A percentile compares a stretch with the other conserved stretches of the same genome.
phyloP scores from a whole-genome alignment of 2,797 vertebrate genomes.

The Lagocephalus sceleratus region DNA sequence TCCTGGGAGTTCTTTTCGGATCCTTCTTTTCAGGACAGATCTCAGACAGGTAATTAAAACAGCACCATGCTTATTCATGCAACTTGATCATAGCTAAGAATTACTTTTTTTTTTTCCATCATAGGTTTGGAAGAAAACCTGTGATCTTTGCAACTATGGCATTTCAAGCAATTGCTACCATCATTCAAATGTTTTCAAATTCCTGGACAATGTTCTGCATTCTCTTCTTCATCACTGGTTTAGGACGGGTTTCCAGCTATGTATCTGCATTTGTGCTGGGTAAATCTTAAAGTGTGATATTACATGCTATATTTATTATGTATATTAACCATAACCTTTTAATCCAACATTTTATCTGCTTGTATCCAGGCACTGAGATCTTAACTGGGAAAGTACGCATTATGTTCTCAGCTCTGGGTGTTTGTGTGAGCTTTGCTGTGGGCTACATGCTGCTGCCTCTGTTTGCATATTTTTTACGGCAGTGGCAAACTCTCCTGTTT shows the following conservation, averaged over 20 bases:
- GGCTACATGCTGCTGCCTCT: constrained; percentile 83
- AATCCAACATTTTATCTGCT: not conserved
- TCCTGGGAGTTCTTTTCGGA: not conserved
- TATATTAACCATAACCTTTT: not conserved
- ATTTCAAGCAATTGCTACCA: constrained; percentile 80
- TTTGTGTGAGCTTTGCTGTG: constrained; percentile 77
- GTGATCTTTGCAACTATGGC: constrained; percentile 82
- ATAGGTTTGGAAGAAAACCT: constrained; percentile 86
- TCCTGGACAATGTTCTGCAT: constrained; percentile 80
- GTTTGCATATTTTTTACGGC: constrained; percentile 78
- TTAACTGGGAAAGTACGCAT: constrained; percentile 72
- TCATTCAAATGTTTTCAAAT: constrained; percentile 79
- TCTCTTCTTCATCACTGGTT: constrained; percentile 80
- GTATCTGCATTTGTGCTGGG: constrained; percentile 85
- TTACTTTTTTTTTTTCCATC: not conserved
- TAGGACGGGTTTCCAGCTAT: constrained; percentile 86
- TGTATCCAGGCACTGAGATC: constrained; percentile 78
- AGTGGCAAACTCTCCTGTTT: constrained; percentile 78
- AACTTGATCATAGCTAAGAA: too few species aligned
- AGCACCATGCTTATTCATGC: too few species aligned
- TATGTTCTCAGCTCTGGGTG: constrained; percentile 75
- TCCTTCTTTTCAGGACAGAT: constrained; percentile 5
- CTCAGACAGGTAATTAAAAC: not conserved
- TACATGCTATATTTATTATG: not conserved
- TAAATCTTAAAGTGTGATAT: constrained; percentile 21